These are phyloP conservation scores for Yponomeuta plumbellus DNA, from an alignment of 2,888 invertebrate species.

Conservation along the genomic window DNA sequence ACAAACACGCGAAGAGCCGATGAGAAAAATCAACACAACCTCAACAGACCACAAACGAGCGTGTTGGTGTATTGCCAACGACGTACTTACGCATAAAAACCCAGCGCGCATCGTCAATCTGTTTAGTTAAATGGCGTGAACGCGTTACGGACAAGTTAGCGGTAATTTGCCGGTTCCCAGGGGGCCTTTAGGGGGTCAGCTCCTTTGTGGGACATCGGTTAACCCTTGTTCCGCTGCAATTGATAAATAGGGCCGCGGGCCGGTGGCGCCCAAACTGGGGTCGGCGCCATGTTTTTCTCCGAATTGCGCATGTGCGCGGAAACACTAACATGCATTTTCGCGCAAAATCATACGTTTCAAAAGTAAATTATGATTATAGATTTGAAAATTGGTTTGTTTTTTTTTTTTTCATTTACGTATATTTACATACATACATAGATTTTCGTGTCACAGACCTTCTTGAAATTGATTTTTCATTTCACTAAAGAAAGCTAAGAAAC, in stretches of 20 bases:
- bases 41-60: background rate
- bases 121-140: conserved; percentile 65
- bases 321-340: no score
- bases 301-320: background rate
- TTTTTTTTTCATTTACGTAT: no score
- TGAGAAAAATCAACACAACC: conserved; percentile 8
- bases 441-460: no score
- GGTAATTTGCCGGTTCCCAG: conserved; percentile 72
- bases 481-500: no score
- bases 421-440: no score
- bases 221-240: conserved; percentile 36
- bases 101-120: conserved; percentile 24
- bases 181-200: conserved; percentile 30
- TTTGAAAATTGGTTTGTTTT: no score
- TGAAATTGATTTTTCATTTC: no score
- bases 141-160: conserved; percentile 61
- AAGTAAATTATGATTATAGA: no score
- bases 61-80: conserved; percentile 27
- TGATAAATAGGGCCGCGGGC: background rate
- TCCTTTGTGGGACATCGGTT: conserved; percentile 35
- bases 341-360: no score
- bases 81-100: conserved; percentile 28
- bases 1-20: background rate
- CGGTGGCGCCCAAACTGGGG: background rate
- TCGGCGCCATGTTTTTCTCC: background rate